phyloP scores from a whole-genome alignment of 92 coral and sea anemone species.

The Paragorgia papillata region DNA sequence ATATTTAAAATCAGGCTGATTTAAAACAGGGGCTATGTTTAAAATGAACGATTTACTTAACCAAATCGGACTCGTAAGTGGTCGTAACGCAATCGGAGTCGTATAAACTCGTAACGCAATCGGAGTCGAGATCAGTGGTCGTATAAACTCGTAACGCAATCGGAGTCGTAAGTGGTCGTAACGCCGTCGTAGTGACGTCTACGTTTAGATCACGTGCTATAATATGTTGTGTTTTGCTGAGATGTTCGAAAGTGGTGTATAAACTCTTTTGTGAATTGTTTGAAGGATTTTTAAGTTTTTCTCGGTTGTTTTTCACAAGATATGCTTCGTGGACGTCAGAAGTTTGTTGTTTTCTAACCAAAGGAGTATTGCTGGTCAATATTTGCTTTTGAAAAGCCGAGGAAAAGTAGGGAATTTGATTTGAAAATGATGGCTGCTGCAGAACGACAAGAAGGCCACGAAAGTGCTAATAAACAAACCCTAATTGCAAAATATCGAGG shows the following conservation, averaged over 20 bases:
- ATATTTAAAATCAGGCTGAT: too few species aligned
- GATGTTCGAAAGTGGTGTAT: conserved; percentile 26
- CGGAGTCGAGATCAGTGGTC: too few species aligned
- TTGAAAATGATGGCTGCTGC: neutral
- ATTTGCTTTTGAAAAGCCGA: neutral
- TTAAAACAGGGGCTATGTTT: too few species aligned
- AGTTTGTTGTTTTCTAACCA: neutral
- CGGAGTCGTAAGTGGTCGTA: too few species aligned
- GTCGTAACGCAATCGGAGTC: too few species aligned
- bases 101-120: too few species aligned
- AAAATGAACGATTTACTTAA: too few species aligned
- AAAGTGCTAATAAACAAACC: neutral
- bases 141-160: too few species aligned
- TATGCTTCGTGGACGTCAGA: neutral
- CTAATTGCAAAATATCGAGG: neutral
- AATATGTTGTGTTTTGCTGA: conserved; percentile 45
- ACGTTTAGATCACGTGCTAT: conserved; percentile 46
- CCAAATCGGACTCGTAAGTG: too few species aligned
- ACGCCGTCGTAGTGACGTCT: too few species aligned
- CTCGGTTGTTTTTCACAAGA: neutral
- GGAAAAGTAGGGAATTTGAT: neutral
- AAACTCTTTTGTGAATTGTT: neutral
- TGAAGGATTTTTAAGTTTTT: neutral
- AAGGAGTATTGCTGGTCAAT: neutral
- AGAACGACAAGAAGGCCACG: conserved; percentile 12